A percentile compares a stretch with the other conserved stretches of the same genome.
Conservation (phyloP, 2,888 invertebrate genomes). For the Hesperia comma region DNA sequence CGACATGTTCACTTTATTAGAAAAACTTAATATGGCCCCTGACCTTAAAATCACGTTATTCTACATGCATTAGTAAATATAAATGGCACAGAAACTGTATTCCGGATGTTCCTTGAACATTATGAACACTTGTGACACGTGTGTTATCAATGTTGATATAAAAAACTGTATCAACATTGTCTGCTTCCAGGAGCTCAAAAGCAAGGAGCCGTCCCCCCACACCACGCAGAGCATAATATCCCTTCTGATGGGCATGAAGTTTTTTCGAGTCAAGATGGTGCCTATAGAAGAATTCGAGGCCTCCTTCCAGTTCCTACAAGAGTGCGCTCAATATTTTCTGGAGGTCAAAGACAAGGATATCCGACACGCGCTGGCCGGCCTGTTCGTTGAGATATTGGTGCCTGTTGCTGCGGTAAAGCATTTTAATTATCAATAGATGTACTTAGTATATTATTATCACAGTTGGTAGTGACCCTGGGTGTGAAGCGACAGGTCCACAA, state of each 20-base stretch:
- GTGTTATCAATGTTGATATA: too few species aligned
- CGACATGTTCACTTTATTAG: background rate
- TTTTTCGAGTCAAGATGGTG: constrained; percentile 97
- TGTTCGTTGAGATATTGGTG: constrained; percentile 99
- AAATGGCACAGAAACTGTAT: too few species aligned
- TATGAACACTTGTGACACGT: too few species aligned
- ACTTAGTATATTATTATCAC: too few species aligned
- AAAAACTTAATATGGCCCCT: too few species aligned
- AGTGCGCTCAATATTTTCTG: constrained; percentile 98
- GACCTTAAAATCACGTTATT: too few species aligned
- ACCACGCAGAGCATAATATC: constrained; percentile 98
- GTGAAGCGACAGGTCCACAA: too few species aligned
- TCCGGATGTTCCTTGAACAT: too few species aligned
- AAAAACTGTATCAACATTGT: background rate
- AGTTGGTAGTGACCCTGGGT: too few species aligned
- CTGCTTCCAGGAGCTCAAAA: constrained; percentile 79
- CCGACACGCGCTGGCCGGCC: constrained; percentile 97
- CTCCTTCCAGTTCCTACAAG: constrained; percentile 99
- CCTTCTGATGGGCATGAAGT: constrained; percentile 99
- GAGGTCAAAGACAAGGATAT: constrained; percentile 99
- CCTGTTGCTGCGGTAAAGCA: constrained; percentile 97
- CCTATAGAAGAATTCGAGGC: constrained; percentile 99
- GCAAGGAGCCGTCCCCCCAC: constrained; percentile 94
- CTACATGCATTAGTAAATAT: too few species aligned
- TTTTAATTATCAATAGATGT: background rate